These are phyloP conservation scores for Prosapia bicincta DNA, from an alignment of 2,888 invertebrate species.

Conservation along the genomic window DNA sequence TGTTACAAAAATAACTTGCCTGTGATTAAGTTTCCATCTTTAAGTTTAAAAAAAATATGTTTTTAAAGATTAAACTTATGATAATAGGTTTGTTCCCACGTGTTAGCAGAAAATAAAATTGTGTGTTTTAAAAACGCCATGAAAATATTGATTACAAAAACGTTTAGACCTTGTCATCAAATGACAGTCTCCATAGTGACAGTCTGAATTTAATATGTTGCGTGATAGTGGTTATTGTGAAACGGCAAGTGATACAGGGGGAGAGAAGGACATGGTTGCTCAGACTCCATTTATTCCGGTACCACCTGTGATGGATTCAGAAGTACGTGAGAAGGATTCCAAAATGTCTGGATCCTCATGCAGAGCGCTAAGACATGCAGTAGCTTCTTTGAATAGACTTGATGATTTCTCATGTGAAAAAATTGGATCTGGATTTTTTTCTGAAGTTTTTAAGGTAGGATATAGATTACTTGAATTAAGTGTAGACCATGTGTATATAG, in stretches of 20 bases:
- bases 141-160: background rate
- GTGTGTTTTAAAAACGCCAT: background rate
- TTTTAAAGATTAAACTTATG: background rate
- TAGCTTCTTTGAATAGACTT: conserved; percentile 84
- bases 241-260: conserved; percentile 26
- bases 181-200: background rate
- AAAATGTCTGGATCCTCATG: conserved; percentile 73
- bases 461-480: background rate
- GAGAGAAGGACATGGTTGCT: conserved; percentile 8
- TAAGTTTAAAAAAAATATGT: no score
- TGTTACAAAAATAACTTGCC: no score
- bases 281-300: conserved; percentile 11
- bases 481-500: no score
- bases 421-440: conserved; percentile 95
- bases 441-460: conserved; percentile 95
- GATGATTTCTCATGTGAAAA: conserved; percentile 93
- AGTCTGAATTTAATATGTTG: conserved; percentile 18
- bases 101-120: background rate
- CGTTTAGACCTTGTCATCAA: background rate
- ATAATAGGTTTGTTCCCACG: background rate
- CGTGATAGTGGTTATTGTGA: conserved; percentile 38
- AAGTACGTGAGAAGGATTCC: conserved; percentile 35
- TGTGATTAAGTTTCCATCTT: no score
- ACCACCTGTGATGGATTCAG: conserved; percentile 18
- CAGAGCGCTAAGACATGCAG: conserved; percentile 86